Evolutionary conservation across 2,797 vertebrate species (phyloP).

Genomic region (Poeciliopsis paucimaculata): DNA sequence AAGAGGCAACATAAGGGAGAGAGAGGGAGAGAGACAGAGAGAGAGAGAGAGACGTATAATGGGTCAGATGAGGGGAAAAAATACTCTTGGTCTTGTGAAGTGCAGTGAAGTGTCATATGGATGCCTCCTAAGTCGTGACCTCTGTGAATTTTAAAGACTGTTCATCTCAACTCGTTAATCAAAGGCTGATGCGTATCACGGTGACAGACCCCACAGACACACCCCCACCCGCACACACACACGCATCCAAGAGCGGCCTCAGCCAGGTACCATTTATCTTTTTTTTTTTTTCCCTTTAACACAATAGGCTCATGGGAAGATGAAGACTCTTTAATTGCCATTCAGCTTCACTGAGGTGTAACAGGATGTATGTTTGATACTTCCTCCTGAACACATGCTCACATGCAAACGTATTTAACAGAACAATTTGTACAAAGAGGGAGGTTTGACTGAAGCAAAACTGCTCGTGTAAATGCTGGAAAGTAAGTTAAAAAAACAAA

Average conservation of each 20-base stretch:
- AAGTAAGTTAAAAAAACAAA: not conserved
- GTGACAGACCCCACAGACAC: conserved; percentile 22
- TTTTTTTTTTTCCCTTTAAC: conserved; percentile 61
- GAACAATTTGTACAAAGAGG: not conserved
- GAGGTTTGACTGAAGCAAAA: not conserved
- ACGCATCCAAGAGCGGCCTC: conserved; percentile 20
- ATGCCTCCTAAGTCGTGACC: conserved; percentile 69
- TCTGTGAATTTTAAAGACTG: conserved; percentile 74
- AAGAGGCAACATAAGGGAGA: conserved; percentile 15
- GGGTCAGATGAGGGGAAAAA: conserved; percentile 53
- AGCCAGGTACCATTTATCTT: conserved; percentile 58
- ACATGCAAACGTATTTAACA: not conserved
- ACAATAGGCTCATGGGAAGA: conserved; percentile 51
- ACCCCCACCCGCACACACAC: not conserved
- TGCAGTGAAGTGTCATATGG: conserved; percentile 68
- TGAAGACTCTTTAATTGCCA: conserved; percentile 54
- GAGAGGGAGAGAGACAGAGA: not conserved
- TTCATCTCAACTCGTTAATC: conserved; percentile 74
- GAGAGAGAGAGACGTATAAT: conserved; percentile 15
- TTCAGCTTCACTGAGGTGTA: conserved; percentile 22
- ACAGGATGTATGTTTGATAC: not conserved
- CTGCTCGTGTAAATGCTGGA: not conserved
- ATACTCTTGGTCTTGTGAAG: conserved; percentile 58
- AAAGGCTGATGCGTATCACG: conserved; percentile 69
- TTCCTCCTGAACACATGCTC: not conserved